phyloP scores from a whole-genome alignment of 1,140 invertebrate species.

The Cydia splendana region DNA sequence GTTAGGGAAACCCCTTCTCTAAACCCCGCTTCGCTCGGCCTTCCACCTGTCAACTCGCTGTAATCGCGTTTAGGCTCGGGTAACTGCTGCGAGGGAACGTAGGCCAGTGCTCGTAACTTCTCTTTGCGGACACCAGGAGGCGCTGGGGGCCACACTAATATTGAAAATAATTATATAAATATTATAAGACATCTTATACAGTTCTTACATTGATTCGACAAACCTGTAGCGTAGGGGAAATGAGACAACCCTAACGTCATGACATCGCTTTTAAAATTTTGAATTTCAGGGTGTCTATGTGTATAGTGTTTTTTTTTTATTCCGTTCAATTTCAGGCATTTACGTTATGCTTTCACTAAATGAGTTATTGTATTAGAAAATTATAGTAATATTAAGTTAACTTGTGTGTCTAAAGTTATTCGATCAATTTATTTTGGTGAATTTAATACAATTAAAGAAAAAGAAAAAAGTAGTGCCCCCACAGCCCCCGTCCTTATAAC shows the following conservation, averaged over 20 bases:
- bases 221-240: not conserved
- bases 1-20: too few relatives aligned
- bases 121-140: not conserved
- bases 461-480: not conserved
- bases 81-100: conserved; percentile 20
- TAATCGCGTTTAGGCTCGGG: conserved; percentile 3
- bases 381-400: too few relatives aligned
- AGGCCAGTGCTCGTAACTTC: conserved; percentile 11
- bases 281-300: too few relatives aligned
- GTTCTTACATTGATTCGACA: not conserved
- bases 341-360: too few relatives aligned
- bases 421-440: not conserved
- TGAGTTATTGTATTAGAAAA: too few relatives aligned
- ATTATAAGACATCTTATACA: too few relatives aligned
- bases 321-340: too few relatives aligned
- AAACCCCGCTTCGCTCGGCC: not conserved
- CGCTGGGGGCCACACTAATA: not conserved
- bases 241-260: too few relatives aligned
- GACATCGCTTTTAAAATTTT: too few relatives aligned
- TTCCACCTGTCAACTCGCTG: not conserved
- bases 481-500: conserved; percentile 11
- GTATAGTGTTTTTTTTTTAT: too few relatives aligned
- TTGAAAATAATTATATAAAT: too few relatives aligned
- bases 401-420: too few relatives aligned
- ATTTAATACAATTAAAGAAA: not conserved